phyloP scores from a whole-genome alignment of 2,888 invertebrate genomes.

The Ichneumoninae sp. region DNA sequence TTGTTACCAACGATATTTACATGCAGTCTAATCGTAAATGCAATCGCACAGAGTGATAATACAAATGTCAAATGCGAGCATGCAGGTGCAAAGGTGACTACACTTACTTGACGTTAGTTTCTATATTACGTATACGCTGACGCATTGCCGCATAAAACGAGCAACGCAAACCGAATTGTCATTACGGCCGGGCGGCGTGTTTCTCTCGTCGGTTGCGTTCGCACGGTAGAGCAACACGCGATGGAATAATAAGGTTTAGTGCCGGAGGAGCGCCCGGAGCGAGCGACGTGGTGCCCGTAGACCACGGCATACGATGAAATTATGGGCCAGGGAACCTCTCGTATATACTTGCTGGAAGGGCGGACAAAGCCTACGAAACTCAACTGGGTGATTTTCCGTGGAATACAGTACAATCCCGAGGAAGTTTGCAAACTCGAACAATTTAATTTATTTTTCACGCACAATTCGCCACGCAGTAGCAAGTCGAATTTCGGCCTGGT shows the following conservation, averaged over 20 bases:
- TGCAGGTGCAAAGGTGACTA: neutral
- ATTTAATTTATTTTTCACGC: neutral
- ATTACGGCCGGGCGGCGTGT: slow-evolving; percentile 65
- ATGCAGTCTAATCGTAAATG: neutral
- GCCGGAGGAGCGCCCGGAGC: neutral
- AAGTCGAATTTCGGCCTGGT: too few relatives aligned
- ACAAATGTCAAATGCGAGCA: neutral
- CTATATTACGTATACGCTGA: slow-evolving; percentile 58
- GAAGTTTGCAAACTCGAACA: neutral
- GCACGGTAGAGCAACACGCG: slow-evolving; percentile 54
- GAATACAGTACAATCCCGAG: neutral
- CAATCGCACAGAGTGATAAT: neutral
- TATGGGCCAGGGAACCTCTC: slow-evolving; percentile 21
- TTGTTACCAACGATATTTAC: neutral
- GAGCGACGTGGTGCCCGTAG: slow-evolving; percentile 20
- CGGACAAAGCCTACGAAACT: slow-evolving; percentile 12
- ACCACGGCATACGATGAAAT: slow-evolving; percentile 38
- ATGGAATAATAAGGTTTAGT: slow-evolving; percentile 55
- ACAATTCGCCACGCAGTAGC: neutral
- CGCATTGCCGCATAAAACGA: slow-evolving; percentile 65
- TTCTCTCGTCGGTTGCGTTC: slow-evolving; percentile 38
- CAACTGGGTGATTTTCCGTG: slow-evolving; percentile 12
- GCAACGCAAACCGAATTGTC: slow-evolving; percentile 70
- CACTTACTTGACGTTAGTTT: neutral
- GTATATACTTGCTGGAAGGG: neutral